Base-by-base conservation (phyloP, 2,888 invertebrate species). In the Mellilla xanthometata region DNA sequence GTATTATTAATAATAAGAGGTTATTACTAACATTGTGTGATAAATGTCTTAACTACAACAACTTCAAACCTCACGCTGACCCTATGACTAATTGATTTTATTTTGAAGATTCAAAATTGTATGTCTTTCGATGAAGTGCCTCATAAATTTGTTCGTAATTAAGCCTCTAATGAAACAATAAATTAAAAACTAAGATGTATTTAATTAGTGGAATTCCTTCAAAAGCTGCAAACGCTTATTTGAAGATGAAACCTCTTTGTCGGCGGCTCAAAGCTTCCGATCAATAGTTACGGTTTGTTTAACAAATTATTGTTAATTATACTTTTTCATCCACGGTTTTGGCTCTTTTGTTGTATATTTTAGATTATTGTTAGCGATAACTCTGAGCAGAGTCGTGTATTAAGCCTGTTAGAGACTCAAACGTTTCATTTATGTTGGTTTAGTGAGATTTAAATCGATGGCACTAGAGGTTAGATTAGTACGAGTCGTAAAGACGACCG, bases 291-390 rank as follows among this genome's bases (percentile, higher is more conserved):
- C 74, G 78, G 76, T 74, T 79, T 78, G 78, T 75, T 81, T 79
- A 81, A 78, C 83, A 75, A 74, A 78, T 81, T 73, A 74, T 81
- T 76, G 73, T 77, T 85, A 85, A 85, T 85, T 83, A 82, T 68
- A 58, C 55, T 59, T 58, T 58, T 68, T 68, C 66, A 64, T 60
- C 66, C 65, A 62, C 65, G 58, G 56, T 59, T 66, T 63, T 62
- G 56, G 58, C 26, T 48, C 51, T 41, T 55, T 55, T 58, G 56
- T 54, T 47, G 48, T 41, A 35, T 32, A 49, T 53, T 53, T 45
- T 38, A 55, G 55, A 58, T 58, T 48, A 47, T 52, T 49, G 39
- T 38, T 38, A 40, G 34, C 40, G 55, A 58, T 54, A 51, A 48
- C 22, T 49, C 39, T 34, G 23, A 52, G 48, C 30, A 40, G 38